A percentile compares a stretch with the other conserved stretches of the same genome.
Conservation (phyloP, 1,140 invertebrate species). For the Rhynchophorus ferrugineus region DNA sequence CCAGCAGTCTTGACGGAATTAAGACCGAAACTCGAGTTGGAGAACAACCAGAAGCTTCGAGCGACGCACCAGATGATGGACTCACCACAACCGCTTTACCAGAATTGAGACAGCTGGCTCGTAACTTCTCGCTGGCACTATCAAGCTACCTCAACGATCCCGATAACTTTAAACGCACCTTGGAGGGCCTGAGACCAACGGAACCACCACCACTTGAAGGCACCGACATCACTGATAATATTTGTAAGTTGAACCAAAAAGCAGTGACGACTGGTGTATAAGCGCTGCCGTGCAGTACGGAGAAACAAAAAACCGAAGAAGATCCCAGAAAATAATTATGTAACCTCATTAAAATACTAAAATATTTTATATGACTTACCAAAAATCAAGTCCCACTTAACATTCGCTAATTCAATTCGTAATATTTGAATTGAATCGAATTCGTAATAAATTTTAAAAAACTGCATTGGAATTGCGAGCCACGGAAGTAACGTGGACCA, state of each 20-base stretch:
- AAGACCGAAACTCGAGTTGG: constrained; percentile 2
- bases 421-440: no score
- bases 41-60: background rate
- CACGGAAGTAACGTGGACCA: no score
- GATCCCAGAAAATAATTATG: no score
- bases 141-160: constrained; percentile 76
- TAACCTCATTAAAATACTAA: no score
- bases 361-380: no score
- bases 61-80: no score
- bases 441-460: no score
- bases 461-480: no score
- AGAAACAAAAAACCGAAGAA: no score
- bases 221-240: constrained; percentile 27
- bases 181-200: constrained; percentile 68
- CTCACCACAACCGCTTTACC: constrained; percentile 36
- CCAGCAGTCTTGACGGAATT: background rate
- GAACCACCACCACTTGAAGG: constrained; percentile 51
- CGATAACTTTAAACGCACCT: constrained; percentile 62
- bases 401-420: no score
- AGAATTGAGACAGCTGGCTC: constrained; percentile 66
- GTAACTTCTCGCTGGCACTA: constrained; percentile 73
- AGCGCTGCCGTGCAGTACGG: no score
- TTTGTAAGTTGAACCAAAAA: background rate
- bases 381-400: no score
- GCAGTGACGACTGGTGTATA: background rate